These are phyloP conservation scores for Drosophila tripunctata DNA, from an alignment of 2,888 invertebrate genomes.

Conservation along the genomic window DNA sequence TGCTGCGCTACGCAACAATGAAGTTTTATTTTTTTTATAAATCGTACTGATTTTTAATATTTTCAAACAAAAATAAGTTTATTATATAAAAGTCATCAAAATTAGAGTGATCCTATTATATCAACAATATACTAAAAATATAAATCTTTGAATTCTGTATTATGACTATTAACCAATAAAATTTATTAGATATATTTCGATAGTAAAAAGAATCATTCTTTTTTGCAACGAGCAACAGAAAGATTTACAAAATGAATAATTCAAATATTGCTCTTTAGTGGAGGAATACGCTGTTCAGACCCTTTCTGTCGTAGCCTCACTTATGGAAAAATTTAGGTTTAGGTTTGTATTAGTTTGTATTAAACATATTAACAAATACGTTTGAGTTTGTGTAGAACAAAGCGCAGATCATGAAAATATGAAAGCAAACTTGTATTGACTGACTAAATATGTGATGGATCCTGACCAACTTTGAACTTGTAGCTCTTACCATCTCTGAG, in stretches of 20 bases:
- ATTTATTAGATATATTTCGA: constrained; percentile 32
- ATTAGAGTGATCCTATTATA: constrained; percentile 54
- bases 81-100: constrained; percentile 32
- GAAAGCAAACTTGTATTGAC: too few species aligned
- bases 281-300: too few species aligned
- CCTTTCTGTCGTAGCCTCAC: too few species aligned
- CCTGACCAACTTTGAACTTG: too few species aligned
- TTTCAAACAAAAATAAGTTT: constrained; percentile 17
- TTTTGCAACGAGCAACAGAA: not conserved
- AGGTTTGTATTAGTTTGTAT: too few species aligned
- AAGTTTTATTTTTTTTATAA: constrained; percentile 23
- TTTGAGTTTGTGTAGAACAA: too few species aligned
- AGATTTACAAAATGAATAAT: not conserved
- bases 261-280: not conserved
- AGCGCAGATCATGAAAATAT: too few species aligned
- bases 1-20: constrained; percentile 44
- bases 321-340: too few species aligned
- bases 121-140: constrained; percentile 22
- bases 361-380: too few species aligned
- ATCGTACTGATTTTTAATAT: constrained; percentile 51
- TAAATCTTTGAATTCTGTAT: constrained; percentile 57
- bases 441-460: too few species aligned
- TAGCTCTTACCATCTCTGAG: too few species aligned
- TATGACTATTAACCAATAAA: constrained; percentile 57
- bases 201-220: not conserved